Percentiles rank a stretch among this genome's conserved stretches.
phyloP scores from a whole-genome alignment of 2,797 vertebrate species.

The Phrynocephalus vlangalii region DNA sequence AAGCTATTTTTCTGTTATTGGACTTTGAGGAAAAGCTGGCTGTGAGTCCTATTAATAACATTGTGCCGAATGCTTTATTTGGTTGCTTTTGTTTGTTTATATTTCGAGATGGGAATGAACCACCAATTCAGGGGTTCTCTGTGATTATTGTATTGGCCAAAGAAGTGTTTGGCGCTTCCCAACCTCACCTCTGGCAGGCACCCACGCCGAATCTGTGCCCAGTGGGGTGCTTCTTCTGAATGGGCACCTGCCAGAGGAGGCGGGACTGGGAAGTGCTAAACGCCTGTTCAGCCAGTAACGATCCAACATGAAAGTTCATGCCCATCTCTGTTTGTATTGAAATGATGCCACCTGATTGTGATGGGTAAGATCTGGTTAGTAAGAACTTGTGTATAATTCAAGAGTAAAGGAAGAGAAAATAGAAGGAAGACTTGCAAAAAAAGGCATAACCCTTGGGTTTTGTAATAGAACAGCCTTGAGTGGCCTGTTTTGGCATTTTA shows the following conservation, averaged over 20 bases:
- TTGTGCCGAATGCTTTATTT: background rate
- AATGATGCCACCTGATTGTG: background rate
- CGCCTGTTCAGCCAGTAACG: too few relatives aligned
- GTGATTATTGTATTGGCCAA: too few relatives aligned
- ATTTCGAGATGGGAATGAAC: too few relatives aligned
- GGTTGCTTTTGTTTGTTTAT: background rate
- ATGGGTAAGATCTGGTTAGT: background rate
- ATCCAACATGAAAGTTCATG: too few relatives aligned
- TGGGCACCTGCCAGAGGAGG: too few relatives aligned
- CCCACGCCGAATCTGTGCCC: too few relatives aligned
- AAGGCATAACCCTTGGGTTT: background rate
- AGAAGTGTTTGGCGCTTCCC: too few relatives aligned
- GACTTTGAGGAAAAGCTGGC: background rate
- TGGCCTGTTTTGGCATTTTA: background rate
- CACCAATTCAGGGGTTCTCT: too few relatives aligned
- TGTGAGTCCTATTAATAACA: background rate
- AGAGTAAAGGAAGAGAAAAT: background rate
- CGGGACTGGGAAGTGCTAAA: too few relatives aligned
- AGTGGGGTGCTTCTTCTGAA: too few relatives aligned
- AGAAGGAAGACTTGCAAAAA: background rate
- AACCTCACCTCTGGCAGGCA: too few relatives aligned
- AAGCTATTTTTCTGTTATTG: background rate
- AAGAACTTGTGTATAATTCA: background rate
- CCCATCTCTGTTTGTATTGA: background rate
- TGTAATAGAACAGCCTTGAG: background rate